phyloP scores from a whole-genome alignment of 2,888 invertebrate species.

The Erebia palarica region DNA sequence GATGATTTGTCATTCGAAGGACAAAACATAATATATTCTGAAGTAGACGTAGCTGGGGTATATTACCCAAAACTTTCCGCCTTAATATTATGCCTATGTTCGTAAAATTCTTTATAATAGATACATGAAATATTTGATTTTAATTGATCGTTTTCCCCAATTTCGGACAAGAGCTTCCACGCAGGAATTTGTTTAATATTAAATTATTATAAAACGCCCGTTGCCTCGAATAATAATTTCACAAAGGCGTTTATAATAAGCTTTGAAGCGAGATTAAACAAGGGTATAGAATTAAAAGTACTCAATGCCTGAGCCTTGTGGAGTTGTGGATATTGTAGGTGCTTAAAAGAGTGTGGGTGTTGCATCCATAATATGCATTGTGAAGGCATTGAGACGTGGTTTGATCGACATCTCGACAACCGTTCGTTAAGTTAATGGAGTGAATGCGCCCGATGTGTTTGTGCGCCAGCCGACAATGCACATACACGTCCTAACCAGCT shows the following conservation, averaged over 20 bases:
- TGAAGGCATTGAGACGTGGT: slow-evolving; percentile 71
- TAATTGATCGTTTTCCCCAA: slow-evolving; percentile 17
- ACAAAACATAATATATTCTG: too few relatives aligned
- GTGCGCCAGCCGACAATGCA: slow-evolving; percentile 54
- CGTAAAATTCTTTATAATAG: background rate
- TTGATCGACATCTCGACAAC: slow-evolving; percentile 81
- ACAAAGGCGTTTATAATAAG: slow-evolving; percentile 37
- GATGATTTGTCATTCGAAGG: too few relatives aligned
- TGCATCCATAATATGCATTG: slow-evolving; percentile 69
- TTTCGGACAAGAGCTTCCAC: slow-evolving; percentile 16
- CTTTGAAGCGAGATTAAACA: slow-evolving; percentile 43
- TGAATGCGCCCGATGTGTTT: slow-evolving; percentile 65
- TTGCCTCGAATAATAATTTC: slow-evolving; percentile 32
- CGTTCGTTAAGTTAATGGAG: slow-evolving; percentile 81
- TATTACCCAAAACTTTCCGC: background rate
- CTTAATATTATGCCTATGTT: too few relatives aligned
- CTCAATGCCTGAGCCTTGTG: slow-evolving; percentile 55
- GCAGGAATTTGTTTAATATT: slow-evolving; percentile 29
- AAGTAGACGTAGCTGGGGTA: background rate
- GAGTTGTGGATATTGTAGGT: slow-evolving; percentile 52
- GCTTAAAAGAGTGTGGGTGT: slow-evolving; percentile 68
- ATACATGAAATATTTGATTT: background rate
- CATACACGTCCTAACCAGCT: slow-evolving; percentile 40
- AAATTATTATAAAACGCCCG: slow-evolving; percentile 33
- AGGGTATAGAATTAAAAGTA: slow-evolving; percentile 47